Conservation (phyloP, 2,797 vertebrate genomes). For the Pteropus rufus region DNA sequence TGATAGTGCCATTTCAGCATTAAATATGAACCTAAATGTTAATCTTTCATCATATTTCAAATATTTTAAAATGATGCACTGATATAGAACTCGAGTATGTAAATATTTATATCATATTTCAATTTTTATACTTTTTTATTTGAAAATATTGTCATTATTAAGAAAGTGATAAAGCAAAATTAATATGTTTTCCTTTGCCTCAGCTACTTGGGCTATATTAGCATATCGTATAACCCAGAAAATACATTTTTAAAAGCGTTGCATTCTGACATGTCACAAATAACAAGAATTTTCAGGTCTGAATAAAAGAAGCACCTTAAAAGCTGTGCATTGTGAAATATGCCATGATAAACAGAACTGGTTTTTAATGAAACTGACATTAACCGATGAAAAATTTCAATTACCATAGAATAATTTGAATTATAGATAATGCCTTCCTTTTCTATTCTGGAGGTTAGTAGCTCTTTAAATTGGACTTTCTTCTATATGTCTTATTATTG, state of each 20-base stretch:
- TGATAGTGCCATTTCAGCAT: not conserved
- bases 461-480: not conserved
- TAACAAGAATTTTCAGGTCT: not conserved
- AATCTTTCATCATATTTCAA: not conserved
- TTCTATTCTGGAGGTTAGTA: not conserved
- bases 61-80: not conserved
- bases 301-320: not conserved
- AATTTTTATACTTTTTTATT: not conserved
- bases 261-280: not conserved
- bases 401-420: not conserved
- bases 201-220: not conserved
- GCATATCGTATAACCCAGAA: not conserved
- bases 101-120: not conserved
- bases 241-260: not conserved
- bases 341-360: not conserved
- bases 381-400: not conserved
- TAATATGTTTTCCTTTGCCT: not conserved
- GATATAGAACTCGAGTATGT: not conserved
- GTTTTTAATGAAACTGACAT: not conserved
- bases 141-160: slow-evolving; percentile 4
- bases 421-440: not conserved
- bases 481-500: not conserved
- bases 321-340: not conserved
- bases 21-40: not conserved
- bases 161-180: not conserved